These are phyloP conservation scores for Gryllus longicercus DNA, from an alignment of 2,888 invertebrate species.

Conservation along the genomic window DNA sequence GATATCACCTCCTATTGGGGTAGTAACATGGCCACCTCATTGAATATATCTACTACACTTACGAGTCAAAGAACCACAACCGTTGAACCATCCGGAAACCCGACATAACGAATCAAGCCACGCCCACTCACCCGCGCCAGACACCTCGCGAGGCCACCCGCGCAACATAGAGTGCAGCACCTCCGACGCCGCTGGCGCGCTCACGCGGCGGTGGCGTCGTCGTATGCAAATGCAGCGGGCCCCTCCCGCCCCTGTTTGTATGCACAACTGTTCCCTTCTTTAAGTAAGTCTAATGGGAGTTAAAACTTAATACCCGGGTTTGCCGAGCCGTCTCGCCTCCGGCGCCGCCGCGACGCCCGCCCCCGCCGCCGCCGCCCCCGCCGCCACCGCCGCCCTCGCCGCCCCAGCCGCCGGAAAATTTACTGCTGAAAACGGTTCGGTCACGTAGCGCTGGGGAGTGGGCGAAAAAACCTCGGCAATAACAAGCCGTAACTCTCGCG, in stretches of 20 bases:
- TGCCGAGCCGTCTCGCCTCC: slow-evolving; percentile 1
- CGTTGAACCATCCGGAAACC: too few relatives aligned
- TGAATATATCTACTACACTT: too few relatives aligned
- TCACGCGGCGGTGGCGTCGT: too few relatives aligned
- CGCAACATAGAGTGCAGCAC: too few relatives aligned
- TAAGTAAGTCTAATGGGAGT: slow-evolving; percentile 31
- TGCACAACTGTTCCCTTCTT: slow-evolving; percentile 29
- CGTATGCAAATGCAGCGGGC: too few relatives aligned
- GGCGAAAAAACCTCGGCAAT: slow-evolving; percentile 27
- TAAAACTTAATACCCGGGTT: slow-evolving; percentile 29
- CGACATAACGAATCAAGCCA: too few relatives aligned
- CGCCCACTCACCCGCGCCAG: too few relatives aligned
- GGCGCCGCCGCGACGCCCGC: not conserved
- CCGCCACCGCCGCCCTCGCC: not conserved
- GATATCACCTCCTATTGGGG: too few relatives aligned
- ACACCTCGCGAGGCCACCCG: too few relatives aligned
- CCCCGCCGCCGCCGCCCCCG: not conserved
- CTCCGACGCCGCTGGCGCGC: too few relatives aligned
- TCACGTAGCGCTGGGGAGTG: slow-evolving; percentile 22
- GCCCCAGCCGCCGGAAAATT: slow-evolving; percentile 21
- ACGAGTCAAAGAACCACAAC: too few relatives aligned
- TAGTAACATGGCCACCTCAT: too few relatives aligned
- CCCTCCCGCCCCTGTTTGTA: slow-evolving; percentile 24
- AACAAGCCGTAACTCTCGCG: slow-evolving; percentile 18
- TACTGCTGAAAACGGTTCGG: slow-evolving; percentile 23